phyloP scores from a whole-genome alignment of 2,797 vertebrate genomes.

The Eupleurogrammus muticus region DNA sequence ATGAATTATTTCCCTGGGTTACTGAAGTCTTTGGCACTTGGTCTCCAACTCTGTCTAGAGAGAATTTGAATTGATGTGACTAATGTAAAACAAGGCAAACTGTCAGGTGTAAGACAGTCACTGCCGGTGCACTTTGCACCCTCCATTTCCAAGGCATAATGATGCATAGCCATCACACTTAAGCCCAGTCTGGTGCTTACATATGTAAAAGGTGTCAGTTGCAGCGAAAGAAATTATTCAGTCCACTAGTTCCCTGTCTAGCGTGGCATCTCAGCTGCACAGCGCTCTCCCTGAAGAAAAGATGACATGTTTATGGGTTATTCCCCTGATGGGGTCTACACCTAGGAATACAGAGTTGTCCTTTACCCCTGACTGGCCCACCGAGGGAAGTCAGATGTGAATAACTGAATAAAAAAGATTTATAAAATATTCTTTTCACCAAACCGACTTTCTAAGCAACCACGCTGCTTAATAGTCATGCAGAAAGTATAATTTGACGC shows the following conservation, averaged over 20 bases:
- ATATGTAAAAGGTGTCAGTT: conserved; percentile 86
- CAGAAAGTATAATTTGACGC: conserved; percentile 29
- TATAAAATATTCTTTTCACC: conserved; percentile 31
- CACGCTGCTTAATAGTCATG: conserved; percentile 15
- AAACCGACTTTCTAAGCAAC: conserved; percentile 33
- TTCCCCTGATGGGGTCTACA: conserved; percentile 74
- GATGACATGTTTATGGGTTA: conserved; percentile 83
- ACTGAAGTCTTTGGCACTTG: conserved; percentile 79
- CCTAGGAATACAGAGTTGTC: conserved; percentile 73
- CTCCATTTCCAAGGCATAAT: conserved; percentile 86
- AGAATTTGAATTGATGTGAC: conserved; percentile 85
- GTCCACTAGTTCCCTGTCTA: conserved; percentile 83
- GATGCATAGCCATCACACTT: conserved; percentile 87
- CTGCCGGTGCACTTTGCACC: conserved; percentile 81
- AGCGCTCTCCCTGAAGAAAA: conserved; percentile 76
- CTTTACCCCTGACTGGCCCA: conserved; percentile 69
- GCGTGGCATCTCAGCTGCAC: conserved; percentile 74
- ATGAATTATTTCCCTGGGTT: conserved; percentile 77
- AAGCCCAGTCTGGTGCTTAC: conserved; percentile 81
- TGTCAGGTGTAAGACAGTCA: conserved; percentile 85
- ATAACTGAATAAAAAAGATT: conserved; percentile 69
- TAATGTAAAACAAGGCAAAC: conserved; percentile 88
- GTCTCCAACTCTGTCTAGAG: conserved; percentile 76
- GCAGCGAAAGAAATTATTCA: conserved; percentile 81
- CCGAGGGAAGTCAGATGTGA: conserved; percentile 61